phyloP scores from a whole-genome alignment of 2,888 invertebrate species.

The Xestia xanthographa region DNA sequence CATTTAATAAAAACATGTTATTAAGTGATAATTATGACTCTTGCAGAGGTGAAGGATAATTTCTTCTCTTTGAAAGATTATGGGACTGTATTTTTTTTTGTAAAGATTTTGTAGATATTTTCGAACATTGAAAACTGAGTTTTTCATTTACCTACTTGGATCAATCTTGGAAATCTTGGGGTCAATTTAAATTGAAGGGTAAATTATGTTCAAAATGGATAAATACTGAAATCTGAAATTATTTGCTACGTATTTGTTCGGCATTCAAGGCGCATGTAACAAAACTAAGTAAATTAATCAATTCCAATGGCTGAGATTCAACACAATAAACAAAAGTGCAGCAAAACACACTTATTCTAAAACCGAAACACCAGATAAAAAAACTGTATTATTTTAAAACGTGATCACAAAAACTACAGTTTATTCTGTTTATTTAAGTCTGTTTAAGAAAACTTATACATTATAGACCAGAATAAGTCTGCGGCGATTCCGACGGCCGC shows the following conservation, averaged over 20 bases:
- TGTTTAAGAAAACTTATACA: constrained; percentile 72
- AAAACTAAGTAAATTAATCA: constrained; percentile 30
- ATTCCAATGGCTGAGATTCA: constrained; percentile 64
- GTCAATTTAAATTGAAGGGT: neutral
- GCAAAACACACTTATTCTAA: constrained; percentile 44
- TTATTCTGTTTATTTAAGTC: constrained; percentile 34
- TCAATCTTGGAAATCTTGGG: too few relatives aligned
- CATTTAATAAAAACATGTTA: constrained; percentile 7
- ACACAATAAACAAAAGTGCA: constrained; percentile 45
- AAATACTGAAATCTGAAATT: neutral
- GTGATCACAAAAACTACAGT: constrained; percentile 50
- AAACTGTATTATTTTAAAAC: constrained; percentile 27
- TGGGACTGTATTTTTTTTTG: neutral
- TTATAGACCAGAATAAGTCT: constrained; percentile 80
- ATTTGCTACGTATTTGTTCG: neutral
- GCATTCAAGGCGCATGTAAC: neutral
- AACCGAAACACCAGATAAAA: constrained; percentile 33
- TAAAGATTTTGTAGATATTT: neutral
- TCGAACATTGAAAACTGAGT: neutral
- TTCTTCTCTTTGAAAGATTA: neutral
- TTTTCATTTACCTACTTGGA: neutral
- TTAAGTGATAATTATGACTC: neutral
- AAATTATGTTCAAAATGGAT: neutral
- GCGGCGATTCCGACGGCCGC: constrained; percentile 74
- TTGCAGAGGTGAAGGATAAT: neutral